Base-by-base conservation (phyloP, 1,140 invertebrate genomes). In the Lycorma delicatula region DNA sequence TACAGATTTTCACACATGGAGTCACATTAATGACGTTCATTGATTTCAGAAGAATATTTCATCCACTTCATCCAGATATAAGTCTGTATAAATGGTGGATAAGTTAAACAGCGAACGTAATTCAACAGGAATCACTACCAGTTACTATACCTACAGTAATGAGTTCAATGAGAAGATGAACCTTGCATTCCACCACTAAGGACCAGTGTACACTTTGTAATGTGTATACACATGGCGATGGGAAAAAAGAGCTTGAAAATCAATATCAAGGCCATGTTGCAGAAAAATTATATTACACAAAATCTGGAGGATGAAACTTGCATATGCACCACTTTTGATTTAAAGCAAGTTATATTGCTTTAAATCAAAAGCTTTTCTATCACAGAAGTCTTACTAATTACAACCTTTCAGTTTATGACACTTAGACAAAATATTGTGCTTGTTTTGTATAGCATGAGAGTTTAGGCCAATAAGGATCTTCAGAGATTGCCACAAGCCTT, bases 401-500 rank as follows among this genome's bases (percentile, higher is more conserved):
- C 23, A 55, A 55, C 41, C 31, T 46, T n/a, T 44, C 53, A 44
- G 22, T 44, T 44, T 31, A 55, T 16, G 23, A 49, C 23, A 22
- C 26, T 3, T 13, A 22, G 7, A 58, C 20, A 22, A 58, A 36
- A 16, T 26, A 56, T 31, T 58, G 56, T 51, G 7, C 11, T 51
- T 58, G 47, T 20, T 47, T 7, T 49, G 12, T 51, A 16, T 58
- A 48, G 56, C 46, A 58, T 54, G 52, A 54, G 34, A n/a, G 52
- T 26, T 18, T 22, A 22, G 23, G 52, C 34, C 13, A 36, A 38
- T n/a, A 34, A 38, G 52, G 52, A 38, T 36, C 52, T 13, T 54
- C 29, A 7, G 52, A 54, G 34, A 54, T 54, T 18, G 16, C 29
- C 5, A 34, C 52, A 7, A 38, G 34, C 22, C 13, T 54, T 4